Base-by-base conservation (phyloP, 2,888 invertebrate genomes). In the Lypha dubia region DNA sequence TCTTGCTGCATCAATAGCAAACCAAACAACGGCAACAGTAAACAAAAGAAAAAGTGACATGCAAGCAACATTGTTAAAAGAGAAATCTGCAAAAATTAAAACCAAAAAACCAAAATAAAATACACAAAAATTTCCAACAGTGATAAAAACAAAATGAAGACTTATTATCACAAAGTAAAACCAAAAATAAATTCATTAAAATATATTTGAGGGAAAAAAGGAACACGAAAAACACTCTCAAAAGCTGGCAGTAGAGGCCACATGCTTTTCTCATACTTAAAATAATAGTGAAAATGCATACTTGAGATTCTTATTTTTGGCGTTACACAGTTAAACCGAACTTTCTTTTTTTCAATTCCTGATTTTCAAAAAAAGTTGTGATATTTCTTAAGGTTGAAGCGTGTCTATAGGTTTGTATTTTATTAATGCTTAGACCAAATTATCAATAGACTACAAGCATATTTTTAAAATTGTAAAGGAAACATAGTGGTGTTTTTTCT, bases 41-140 rank as follows among this genome's bases (percentile, higher is more conserved):
- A 60, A 35, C 53, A 76, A 74, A 32, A n/a, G n/a, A n/a, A n/a
- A 62, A 73, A 32, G 22, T 44, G 53, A 56, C 51, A 71, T 44
- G 44, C 2, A 35, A 46, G 46, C 56, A 75, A 74, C 20, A 41
- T 28, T 63, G 9, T 63, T 32, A 38, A 62, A 44, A 15, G 41
- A 71, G 49, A 46, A 38, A 35, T 51, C n/a, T 2, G 1, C 15
- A 28, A 24, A n/a, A n/a, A n/a, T n/a, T n/a, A n/a, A n/a, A 28
- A 13, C 51, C n/a, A 56, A n/a, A n/a, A n/a, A n/a, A n/a, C n/a
- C n/a, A n/a, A n/a, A n/a, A n/a, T n/a, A n/a, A n/a, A n/a, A n/a
- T n/a, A 44, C 13, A 28, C 17, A 1, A 53, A 22, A 77, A 28
- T 17, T 15, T 46, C 20, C 35, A n/a, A 20, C 51, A 35, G n/a